These are phyloP conservation scores for Autographa pulchrina DNA, from an alignment of 2,888 invertebrate species.

Conservation along the genomic window DNA sequence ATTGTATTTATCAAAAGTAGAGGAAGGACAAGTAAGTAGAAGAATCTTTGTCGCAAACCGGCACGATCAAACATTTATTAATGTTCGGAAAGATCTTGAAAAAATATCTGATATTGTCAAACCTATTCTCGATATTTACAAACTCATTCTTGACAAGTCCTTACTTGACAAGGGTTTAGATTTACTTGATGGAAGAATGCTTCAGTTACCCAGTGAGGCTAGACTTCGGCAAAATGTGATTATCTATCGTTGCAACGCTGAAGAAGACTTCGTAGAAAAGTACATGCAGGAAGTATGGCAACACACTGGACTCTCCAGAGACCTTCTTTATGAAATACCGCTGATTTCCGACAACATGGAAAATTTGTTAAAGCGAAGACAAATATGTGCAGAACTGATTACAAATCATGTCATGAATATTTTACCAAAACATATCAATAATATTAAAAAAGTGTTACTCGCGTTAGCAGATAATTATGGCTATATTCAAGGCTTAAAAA, in stretches of 20 bases:
- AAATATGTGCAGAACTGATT: neutral
- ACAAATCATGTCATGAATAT: neutral
- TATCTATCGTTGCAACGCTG: neutral
- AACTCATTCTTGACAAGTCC: slow-evolving; percentile 27
- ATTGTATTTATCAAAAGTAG: slow-evolving; percentile 16
- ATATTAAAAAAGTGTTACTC: neutral
- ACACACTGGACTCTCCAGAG: neutral
- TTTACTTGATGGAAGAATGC: slow-evolving; percentile 13
- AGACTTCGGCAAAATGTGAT: neutral
- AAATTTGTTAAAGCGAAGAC: neutral
- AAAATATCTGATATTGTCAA: neutral
- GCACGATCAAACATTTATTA: neutral
- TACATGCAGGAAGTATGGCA: neutral
- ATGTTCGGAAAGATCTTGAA: slow-evolving; percentile 7
- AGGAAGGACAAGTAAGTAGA: slow-evolving; percentile 2
- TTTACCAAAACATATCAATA: slow-evolving; percentile 22
- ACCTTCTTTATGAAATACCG: slow-evolving; percentile 24
- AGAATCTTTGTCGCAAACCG: slow-evolving; percentile 6
- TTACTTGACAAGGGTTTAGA: slow-evolving; percentile 21
- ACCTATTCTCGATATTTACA: slow-evolving; percentile 20
- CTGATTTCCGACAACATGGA: neutral
- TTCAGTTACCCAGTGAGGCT: slow-evolving; percentile 5
- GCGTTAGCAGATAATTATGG: slow-evolving; percentile 11
- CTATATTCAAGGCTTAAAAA: neutral
- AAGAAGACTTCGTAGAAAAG: neutral